Conservation (phyloP, 1,140 invertebrate genomes). For the Neodiprion pinetum region DNA sequence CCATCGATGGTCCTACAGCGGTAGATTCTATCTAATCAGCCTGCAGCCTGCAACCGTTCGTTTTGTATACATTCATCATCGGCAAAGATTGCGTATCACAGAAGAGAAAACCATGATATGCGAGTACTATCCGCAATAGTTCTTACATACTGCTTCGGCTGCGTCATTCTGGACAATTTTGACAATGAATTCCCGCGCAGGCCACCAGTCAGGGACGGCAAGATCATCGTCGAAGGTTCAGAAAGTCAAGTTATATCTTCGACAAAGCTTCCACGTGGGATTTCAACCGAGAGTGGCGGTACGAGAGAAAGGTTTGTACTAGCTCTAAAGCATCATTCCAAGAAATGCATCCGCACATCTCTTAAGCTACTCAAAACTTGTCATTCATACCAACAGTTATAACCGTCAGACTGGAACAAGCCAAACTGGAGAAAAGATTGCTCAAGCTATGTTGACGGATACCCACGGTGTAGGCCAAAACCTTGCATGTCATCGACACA, state of each 20-base stretch:
- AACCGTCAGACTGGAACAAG: too few species aligned
- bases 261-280: neutral
- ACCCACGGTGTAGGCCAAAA: too few species aligned
- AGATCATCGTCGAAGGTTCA: neutral
- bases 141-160: conserved; percentile 8
- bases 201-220: neutral
- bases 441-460: too few species aligned
- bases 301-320: too few species aligned
- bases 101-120: conserved; percentile 4
- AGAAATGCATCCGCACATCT: too few species aligned
- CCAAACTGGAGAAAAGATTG: too few species aligned
- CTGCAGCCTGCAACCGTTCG: too few species aligned
- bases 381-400: too few species aligned
- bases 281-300: neutral
- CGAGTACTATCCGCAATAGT: conserved; percentile 15
- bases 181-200: neutral
- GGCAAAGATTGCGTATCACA: conserved; percentile 24
- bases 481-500: too few species aligned
- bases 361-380: too few species aligned
- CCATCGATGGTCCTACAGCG: conserved; percentile 26
- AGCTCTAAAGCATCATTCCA: too few species aligned
- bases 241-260: neutral
- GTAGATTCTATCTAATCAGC: conserved; percentile 27
- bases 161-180: neutral
- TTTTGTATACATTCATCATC: conserved; percentile 32